Base-by-base conservation (phyloP, 2,113 vertebrate genomes). In the Oriolus oriolus region DNA sequence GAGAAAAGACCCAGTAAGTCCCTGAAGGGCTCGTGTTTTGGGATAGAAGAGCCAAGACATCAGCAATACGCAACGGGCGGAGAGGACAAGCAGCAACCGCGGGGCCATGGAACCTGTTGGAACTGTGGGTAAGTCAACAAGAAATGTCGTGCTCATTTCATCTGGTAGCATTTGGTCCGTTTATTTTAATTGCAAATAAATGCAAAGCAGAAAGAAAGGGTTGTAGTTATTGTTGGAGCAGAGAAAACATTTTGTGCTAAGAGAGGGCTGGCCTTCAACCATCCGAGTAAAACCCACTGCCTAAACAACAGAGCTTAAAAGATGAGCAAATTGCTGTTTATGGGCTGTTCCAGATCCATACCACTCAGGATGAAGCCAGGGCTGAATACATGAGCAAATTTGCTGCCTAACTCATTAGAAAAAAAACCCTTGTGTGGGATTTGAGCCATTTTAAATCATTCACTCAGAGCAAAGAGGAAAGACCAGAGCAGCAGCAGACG, bases 131-230 rank as follows among this genome's bases (percentile, higher is more conserved):
- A 56, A 69, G 37, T 63, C 59, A 66, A 74, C 70, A 39, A 63
- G 75, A 84, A 95, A 88, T 18, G 35, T 37, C 5, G 0, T 28
- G 57, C n/a, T 80, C 27, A 1, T 91, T 87, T 96, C 42, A 69
- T 89, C 64, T 86, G 75, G 63, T 94, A 84, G 68, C 90, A 86
- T 93, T 94, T 94, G 95, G 95, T 90, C 85, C 68, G 56, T 94
- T 95, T 84, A 74, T 90, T 94, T 93, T 95, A 95, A 94, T 45
- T 96, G 92, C 87, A 90, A 89, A 91, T 89, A 90, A 90, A 96
- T 93, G 92, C 84, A 93, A 91, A 92, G 61, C 81, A 89, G 93
- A 82, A 94, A 83, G 85, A 91, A 79, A 0, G 27, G 75, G 41
- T 69, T 83, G 94, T 60, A 81, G 95, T 87, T 94, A 75, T 89